Percentiles rank a stretch among this genome's conserved stretches.
Conservation (phyloP, 2,797 vertebrate species). For the Astyanax mexicanus region DNA sequence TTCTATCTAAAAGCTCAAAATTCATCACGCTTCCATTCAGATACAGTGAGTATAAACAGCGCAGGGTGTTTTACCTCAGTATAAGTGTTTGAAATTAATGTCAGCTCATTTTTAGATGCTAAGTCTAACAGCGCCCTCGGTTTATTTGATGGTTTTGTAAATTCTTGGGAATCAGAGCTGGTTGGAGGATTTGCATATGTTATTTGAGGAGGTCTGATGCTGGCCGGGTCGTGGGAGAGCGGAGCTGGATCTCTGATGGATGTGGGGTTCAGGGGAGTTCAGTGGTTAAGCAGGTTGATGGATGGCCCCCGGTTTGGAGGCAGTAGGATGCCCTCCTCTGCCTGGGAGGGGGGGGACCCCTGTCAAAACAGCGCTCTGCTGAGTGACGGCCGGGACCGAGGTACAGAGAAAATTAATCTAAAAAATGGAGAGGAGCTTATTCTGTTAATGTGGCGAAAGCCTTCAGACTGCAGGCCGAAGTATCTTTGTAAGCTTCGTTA, state of each 20-base stretch:
- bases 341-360: constrained; percentile 22
- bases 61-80: too few relatives aligned
- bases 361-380: constrained; percentile 44
- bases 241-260: constrained; percentile 3
- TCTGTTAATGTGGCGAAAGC: constrained; percentile 1
- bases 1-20: too few relatives aligned
- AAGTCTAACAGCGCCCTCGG: too few relatives aligned
- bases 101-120: too few relatives aligned
- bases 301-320: constrained; percentile 42
- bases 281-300: constrained; percentile 43
- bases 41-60: too few relatives aligned
- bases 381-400: constrained; percentile 53
- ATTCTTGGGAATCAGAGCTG: not conserved
- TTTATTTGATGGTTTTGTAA: too few relatives aligned
- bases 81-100: too few relatives aligned
- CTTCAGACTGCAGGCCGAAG: not conserved
- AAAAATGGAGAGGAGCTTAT: constrained; percentile 28
- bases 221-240: not conserved
- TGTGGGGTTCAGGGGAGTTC: constrained; percentile 27
- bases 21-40: too few relatives aligned
- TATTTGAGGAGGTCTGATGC: not conserved
- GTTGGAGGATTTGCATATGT: not conserved
- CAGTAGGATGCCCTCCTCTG: constrained; percentile 28
- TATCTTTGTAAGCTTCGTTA: too few relatives aligned
- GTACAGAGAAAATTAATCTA: constrained; percentile 33